These are phyloP conservation scores for Calephelis nemesis DNA, from an alignment of 1,140 invertebrate species.

Conservation along the genomic window DNA sequence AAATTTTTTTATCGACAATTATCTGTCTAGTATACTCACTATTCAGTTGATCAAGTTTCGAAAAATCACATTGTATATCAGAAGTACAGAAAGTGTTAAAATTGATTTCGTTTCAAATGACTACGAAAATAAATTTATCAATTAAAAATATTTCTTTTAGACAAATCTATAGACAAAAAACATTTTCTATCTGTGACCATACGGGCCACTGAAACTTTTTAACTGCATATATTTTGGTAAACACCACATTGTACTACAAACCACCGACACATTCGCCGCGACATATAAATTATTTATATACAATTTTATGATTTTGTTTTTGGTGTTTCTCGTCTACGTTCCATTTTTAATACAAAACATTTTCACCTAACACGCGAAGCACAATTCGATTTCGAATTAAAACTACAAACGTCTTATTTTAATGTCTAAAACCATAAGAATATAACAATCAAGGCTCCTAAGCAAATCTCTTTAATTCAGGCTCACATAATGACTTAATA, in stretches of 20 bases:
- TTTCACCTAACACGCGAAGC: conserved; percentile 13
- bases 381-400: neutral
- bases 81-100: neutral
- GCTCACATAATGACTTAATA: neutral
- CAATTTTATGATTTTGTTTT: conserved; percentile 10
- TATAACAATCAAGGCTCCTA: conserved; percentile 14
- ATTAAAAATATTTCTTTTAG: neutral
- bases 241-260: conserved; percentile 1
- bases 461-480: neutral
- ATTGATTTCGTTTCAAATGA: conserved; percentile 1
- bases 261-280: neutral
- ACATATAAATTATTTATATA: conserved; percentile 14
- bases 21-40: too few species aligned
- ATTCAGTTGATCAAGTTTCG: too few species aligned
- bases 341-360: conserved; percentile 7
- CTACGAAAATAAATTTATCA: neutral
- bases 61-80: too few species aligned
- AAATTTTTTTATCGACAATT: too few species aligned
- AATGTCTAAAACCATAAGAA: conserved; percentile 2
- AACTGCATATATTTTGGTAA: conserved; percentile 6
- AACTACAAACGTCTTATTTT: conserved; percentile 7
- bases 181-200: neutral
- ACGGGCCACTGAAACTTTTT: conserved; percentile 2
- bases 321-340: conserved; percentile 1
- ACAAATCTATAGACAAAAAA: neutral